Evolutionary conservation across 2,888 invertebrate species (phyloP).

Genomic region (Heliconius erato): DNA sequence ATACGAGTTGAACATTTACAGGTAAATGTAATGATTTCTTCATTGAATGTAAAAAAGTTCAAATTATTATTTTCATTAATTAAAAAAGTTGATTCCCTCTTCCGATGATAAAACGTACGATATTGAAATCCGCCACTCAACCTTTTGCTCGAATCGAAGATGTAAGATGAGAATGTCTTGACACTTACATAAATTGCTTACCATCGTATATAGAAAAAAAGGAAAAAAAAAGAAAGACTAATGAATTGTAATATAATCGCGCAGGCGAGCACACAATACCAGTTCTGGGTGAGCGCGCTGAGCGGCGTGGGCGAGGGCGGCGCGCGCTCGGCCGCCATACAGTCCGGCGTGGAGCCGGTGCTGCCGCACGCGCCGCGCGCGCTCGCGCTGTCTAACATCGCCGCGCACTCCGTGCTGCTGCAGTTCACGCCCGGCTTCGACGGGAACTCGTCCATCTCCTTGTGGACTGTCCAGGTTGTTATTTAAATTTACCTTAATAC

Average conservation of each 20-base stretch:
- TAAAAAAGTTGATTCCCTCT: background rate
- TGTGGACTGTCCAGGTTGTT: conserved; percentile 96
- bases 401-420: conserved; percentile 96
- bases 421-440: conserved; percentile 99
- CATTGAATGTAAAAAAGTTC: background rate
- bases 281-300: conserved; percentile 95
- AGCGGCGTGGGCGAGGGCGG: conserved; percentile 94
- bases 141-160: background rate
- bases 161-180: background rate
- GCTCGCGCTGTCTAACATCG: conserved; percentile 96
- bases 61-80: background rate
- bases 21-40: conserved; percentile 68
- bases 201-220: background rate
- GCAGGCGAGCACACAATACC: conserved; percentile 94
- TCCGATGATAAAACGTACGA: background rate
- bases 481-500: background rate
- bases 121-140: background rate
- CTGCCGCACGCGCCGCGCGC: conserved; percentile 95
- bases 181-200: background rate
- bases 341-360: conserved; percentile 99
- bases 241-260: conserved; percentile 10
- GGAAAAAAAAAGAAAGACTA: background rate
- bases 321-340: conserved; percentile 93
- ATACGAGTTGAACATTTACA: conserved; percentile 91
- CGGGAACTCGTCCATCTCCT: conserved; percentile 98